These are phyloP conservation scores for Calliopum simillimum DNA, from an alignment of 2,888 invertebrate genomes.

Conservation along the genomic window DNA sequence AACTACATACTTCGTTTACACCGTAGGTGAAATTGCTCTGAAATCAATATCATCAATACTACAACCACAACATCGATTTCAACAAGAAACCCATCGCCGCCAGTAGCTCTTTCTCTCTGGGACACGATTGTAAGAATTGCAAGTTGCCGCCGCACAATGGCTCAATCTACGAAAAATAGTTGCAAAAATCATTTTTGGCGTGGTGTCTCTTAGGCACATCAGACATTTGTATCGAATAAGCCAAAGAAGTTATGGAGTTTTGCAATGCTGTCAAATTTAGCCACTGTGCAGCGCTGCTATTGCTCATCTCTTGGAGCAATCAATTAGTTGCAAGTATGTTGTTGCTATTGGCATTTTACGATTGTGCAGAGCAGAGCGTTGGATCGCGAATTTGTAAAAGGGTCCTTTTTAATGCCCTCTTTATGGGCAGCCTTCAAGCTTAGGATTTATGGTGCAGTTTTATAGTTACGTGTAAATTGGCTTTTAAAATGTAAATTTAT, in stretches of 20 bases:
- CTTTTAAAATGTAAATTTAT: constrained; percentile 66
- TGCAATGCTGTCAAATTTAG: too few relatives aligned
- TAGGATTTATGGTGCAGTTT: constrained; percentile 64
- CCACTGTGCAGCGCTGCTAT: neutral
- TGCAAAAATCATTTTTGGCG: too few relatives aligned
- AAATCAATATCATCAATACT: constrained; percentile 1
- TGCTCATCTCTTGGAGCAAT: constrained; percentile 59
- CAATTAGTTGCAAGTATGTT: constrained; percentile 57
- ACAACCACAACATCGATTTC: too few relatives aligned
- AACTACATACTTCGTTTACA: constrained; percentile 15
- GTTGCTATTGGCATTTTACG: constrained; percentile 31
- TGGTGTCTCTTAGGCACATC: too few relatives aligned
- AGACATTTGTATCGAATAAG: too few relatives aligned
- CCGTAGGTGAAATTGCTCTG: constrained; percentile 23
- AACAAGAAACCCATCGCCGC: neutral
- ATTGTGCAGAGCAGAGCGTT: constrained; percentile 17
- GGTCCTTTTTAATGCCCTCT: constrained; percentile 23
- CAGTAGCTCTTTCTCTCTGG: constrained; percentile 5
- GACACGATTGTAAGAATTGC: neutral
- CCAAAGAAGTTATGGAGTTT: too few relatives aligned
- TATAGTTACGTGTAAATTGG: constrained; percentile 67
- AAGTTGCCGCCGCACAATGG: too few relatives aligned
- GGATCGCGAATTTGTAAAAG: constrained; percentile 14
- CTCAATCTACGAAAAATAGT: too few relatives aligned
- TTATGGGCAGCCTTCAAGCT: constrained; percentile 50